phyloP scores from a whole-genome alignment of 2,888 invertebrate species.

The Himalopsyche kuldschensis region DNA sequence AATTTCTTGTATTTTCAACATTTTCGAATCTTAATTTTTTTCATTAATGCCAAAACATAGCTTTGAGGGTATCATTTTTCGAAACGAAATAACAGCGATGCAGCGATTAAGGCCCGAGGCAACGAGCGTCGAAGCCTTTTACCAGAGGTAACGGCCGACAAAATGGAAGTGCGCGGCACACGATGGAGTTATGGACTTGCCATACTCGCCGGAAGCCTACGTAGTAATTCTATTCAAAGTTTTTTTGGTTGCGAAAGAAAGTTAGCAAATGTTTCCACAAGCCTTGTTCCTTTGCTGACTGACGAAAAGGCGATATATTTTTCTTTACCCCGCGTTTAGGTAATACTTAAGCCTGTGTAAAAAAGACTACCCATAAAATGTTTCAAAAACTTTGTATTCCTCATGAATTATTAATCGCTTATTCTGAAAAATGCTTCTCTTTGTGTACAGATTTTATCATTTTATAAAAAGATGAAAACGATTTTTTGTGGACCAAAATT shows the following conservation, averaged over 20 bases:
- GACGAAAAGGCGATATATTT: not conserved
- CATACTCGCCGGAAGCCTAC: not conserved
- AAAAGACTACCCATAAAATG: not conserved
- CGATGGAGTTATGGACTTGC: not conserved
- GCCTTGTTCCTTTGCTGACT: not conserved
- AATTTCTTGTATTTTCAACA: too few relatives aligned
- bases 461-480: not conserved
- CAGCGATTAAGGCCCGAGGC: not conserved
- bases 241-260: not conserved
- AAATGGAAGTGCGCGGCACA: not conserved
- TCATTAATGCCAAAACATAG: too few relatives aligned
- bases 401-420: not conserved
- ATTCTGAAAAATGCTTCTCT: not conserved
- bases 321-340: not conserved
- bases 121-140: not conserved
- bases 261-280: not conserved
- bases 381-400: not conserved
- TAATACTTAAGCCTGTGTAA: not conserved
- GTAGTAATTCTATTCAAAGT: not conserved
- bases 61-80: too few relatives aligned
- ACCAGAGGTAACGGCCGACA: not conserved
- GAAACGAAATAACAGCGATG: not conserved
- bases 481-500: not conserved
- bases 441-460: not conserved
- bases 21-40: too few relatives aligned